Evolutionary conservation across 2,113 vertebrate species (phyloP), one percentile per base, ranked within the genome.

Genomic region (Hiodon tergisus): DNA sequence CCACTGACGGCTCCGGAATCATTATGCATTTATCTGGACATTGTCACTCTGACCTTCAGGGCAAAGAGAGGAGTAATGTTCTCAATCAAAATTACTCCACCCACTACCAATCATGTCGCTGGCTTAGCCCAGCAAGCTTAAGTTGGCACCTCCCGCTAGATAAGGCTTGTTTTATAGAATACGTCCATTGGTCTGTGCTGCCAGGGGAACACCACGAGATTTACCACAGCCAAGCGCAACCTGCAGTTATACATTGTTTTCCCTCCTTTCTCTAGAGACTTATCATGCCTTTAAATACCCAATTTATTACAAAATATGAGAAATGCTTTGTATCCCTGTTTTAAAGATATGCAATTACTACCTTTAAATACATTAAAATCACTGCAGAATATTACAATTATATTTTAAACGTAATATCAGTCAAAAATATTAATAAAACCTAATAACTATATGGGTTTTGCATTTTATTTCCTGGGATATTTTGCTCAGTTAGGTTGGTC

Each of bases 41-140:
- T 83, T 89, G 88, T 91, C 90, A 89, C 81, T 76, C 67, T 86
- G 87, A 89, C 87, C 88, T 84, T 78, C 72, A 77, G 85, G 83
- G 85, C 85, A 87, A 83, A 82, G 81, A 76, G 72, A 87, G 82
- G 76, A 82, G 86, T 83, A 81, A 86, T 78, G 83, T 77, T 83
- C 84, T 92, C 87, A 86, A 82, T 89, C 89, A 89, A 77, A 86
- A 86, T 86, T 89, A 93, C 87, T 81, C 84, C 84, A 75, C 9
- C 78, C 83, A 82, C 86, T 83, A 81, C 81, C 60, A 78, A 84
- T 84, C 79, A 89, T 66, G 82, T 82, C 2, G 79, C 85, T 81
- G 85, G 78, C 82, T 82, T 81, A 77, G 2, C 78, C 80, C 67
- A 72, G 68, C 68, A 6, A 63, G 73, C 63, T 53, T 67, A 16